Percentiles rank a stretch among this genome's conserved stretches.
phyloP scores from a whole-genome alignment of 2,888 invertebrate genomes.

The Xestia sexstrigata region DNA sequence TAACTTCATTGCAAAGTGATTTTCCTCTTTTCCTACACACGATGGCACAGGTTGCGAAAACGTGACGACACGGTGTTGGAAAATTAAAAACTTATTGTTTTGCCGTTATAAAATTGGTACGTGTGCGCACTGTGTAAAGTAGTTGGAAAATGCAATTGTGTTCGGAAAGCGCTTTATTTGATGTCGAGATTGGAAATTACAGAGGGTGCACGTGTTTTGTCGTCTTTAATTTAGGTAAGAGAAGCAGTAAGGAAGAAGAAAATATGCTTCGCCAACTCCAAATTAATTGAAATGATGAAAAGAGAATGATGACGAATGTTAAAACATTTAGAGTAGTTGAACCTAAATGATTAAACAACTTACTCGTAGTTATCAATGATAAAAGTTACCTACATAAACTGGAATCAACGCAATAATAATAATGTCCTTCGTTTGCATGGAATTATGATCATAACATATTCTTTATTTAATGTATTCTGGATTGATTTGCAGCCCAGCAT shows the following conservation, averaged over 20 bases:
- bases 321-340: background rate
- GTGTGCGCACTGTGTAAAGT: constrained; percentile 51
- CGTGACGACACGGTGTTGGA: constrained; percentile 71
- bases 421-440: background rate
- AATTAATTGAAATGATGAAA: background rate
- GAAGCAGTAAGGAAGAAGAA: background rate
- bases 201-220: constrained; percentile 4
- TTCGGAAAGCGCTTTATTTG: constrained; percentile 36
- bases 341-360: background rate
- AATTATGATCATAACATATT: background rate
- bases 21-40: constrained; percentile 79
- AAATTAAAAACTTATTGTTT: constrained; percentile 69
- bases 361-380: background rate
- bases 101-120: constrained; percentile 62
- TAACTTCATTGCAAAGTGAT: constrained; percentile 89
- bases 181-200: constrained; percentile 48
- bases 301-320: background rate
- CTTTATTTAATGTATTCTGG: no score
- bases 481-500: background rate
- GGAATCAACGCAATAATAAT: no score
- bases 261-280: background rate
- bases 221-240: background rate
- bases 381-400: background rate
- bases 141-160: constrained; percentile 53
- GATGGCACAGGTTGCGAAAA: constrained; percentile 74